Percentiles rank a stretch among this genome's conserved stretches.
These are phyloP conservation scores for Pilophorus perplexus DNA, from an alignment of 2,888 invertebrate genomes.

Conservation along the genomic window DNA sequence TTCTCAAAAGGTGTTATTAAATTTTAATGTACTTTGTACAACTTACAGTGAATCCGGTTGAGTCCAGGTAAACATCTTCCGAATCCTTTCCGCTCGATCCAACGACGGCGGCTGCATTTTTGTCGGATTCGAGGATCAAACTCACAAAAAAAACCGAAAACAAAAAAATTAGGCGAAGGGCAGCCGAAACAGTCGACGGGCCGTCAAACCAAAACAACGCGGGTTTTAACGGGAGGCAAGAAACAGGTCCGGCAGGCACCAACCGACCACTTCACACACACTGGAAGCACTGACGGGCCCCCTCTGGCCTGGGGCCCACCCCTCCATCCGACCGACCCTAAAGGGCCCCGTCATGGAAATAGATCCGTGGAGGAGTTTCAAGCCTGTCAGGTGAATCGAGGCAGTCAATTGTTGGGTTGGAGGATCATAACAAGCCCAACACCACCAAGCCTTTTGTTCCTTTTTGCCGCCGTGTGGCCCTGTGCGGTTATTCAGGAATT, in stretches of 20 bases:
- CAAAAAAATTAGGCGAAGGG: background rate
- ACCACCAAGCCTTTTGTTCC: too few relatives aligned
- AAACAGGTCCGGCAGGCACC: conserved; percentile 1
- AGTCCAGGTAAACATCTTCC: conserved; percentile 44
- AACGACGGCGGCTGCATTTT: conserved; percentile 29
- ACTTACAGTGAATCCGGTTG: conserved; percentile 41
- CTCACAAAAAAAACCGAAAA: too few relatives aligned
- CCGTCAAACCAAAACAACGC: background rate
- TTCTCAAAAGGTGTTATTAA: too few relatives aligned
- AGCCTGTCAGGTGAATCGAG: too few relatives aligned
- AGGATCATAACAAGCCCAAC: too few relatives aligned
- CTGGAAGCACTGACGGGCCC: conserved; percentile 8
- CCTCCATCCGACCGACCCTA: background rate
- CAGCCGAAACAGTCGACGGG: background rate
- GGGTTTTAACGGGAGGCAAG: background rate
- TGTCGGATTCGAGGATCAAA: background rate
- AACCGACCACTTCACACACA: conserved; percentile 12
- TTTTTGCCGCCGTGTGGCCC: too few relatives aligned
- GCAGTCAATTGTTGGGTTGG: too few relatives aligned
- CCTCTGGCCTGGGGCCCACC: too few relatives aligned
- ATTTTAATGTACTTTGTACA: too few relatives aligned
- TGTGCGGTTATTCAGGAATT: too few relatives aligned
- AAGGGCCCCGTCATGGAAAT: too few relatives aligned
- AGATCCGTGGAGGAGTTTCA: too few relatives aligned
- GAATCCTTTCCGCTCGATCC: conserved; percentile 40